phyloP scores from a whole-genome alignment of 2,888 invertebrate genomes.

The Eledona agricola region DNA sequence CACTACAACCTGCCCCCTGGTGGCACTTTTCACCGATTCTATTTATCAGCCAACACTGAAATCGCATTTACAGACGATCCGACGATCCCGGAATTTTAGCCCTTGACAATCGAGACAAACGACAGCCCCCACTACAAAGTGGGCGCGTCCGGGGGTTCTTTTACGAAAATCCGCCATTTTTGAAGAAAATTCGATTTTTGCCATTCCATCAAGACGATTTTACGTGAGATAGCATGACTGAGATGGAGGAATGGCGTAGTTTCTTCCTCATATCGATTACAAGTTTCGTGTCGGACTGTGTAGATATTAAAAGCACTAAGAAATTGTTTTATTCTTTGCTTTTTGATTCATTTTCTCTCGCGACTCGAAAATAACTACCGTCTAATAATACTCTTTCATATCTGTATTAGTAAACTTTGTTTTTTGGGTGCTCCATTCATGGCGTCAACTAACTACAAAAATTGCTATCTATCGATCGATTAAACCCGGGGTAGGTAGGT shows the following conservation, averaged over 20 bases:
- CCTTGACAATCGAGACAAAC: slow-evolving; percentile 4
- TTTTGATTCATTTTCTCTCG: slow-evolving; percentile 44
- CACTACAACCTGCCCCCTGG: slow-evolving; percentile 59
- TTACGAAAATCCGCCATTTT: slow-evolving; percentile 21
- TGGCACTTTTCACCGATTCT: slow-evolving; percentile 43
- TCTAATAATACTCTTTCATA: slow-evolving; percentile 32
- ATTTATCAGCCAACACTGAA: slow-evolving; percentile 26
- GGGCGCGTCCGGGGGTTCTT: too few species aligned
- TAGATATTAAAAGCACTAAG: slow-evolving; percentile 43
- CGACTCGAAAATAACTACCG: slow-evolving; percentile 41
- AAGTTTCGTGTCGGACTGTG: slow-evolving; percentile 39
- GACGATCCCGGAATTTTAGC: slow-evolving; percentile 8
- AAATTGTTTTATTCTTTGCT: slow-evolving; percentile 44
- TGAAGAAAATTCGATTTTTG: slow-evolving; percentile 26
- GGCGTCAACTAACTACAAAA: slow-evolving; percentile 11
- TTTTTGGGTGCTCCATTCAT: slow-evolving; percentile 28
- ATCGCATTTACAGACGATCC: slow-evolving; percentile 18
- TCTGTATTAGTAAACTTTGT: slow-evolving; percentile 43
- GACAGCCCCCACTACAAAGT: slow-evolving; percentile 16
- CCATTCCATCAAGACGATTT: slow-evolving; percentile 25
- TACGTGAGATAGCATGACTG: slow-evolving; percentile 26
- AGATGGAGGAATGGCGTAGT: slow-evolving; percentile 28
- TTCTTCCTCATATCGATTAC: slow-evolving; percentile 41
- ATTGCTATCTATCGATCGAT: neutral
- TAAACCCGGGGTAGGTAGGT: too few species aligned